These are phyloP conservation scores for Biston stratarius DNA, from an alignment of 2,888 invertebrate genomes.

Conservation along the genomic window DNA sequence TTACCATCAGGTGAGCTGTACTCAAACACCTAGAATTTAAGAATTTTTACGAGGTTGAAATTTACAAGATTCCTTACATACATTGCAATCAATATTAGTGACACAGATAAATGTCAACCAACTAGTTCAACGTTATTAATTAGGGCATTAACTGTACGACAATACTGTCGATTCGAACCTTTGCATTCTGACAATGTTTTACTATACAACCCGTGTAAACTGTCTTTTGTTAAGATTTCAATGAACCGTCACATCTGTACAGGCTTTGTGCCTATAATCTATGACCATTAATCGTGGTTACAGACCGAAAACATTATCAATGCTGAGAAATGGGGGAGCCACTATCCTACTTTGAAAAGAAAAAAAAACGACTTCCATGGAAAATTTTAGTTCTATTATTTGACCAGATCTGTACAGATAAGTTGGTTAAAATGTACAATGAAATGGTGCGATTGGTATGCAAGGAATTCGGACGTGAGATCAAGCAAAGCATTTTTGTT, in stretches of 20 bases:
- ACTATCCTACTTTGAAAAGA: not conserved
- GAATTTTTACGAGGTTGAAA: too few relatives aligned
- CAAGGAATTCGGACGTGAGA: constrained; percentile 26
- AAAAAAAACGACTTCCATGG: not conserved
- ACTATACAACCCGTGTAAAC: constrained; percentile 44
- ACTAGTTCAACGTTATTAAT: constrained; percentile 41
- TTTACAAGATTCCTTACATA: not conserved
- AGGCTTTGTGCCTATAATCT: constrained; percentile 40
- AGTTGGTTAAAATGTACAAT: constrained; percentile 18
- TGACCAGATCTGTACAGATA: not conserved
- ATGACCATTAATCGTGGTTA: constrained; percentile 42
- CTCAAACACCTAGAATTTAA: too few relatives aligned
- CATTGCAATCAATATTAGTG: constrained; percentile 8
- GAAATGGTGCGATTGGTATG: constrained; percentile 26
- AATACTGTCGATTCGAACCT: constrained; percentile 37
- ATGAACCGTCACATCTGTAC: constrained; percentile 41
- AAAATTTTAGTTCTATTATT: not conserved
- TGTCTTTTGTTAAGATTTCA: constrained; percentile 50
- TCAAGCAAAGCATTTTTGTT: constrained; percentile 4
- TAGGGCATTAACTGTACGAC: constrained; percentile 37
- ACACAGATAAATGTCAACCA: constrained; percentile 22
- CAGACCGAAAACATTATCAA: not conserved
- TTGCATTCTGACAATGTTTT: constrained; percentile 39
- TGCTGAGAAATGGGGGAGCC: not conserved
- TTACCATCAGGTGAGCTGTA: too few relatives aligned